phyloP scores from a whole-genome alignment of 2,888 invertebrate species.

The Operophtera brumata region DNA sequence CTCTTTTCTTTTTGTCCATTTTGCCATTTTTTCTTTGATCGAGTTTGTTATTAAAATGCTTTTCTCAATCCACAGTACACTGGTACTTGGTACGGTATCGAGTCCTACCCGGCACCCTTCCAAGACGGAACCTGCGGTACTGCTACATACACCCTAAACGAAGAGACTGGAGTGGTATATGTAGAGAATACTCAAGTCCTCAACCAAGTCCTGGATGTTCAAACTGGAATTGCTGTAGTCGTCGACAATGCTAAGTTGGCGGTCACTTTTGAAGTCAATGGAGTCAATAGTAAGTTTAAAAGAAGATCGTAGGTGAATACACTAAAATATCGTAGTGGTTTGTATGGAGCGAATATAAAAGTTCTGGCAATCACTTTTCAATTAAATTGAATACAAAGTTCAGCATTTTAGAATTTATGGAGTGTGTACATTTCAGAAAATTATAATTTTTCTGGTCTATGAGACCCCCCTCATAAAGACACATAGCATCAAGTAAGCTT shows the following conservation, averaged over 20 bases:
- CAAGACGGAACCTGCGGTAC: slow-evolving; percentile 61
- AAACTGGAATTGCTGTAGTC: slow-evolving; percentile 51
- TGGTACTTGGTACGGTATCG: slow-evolving; percentile 61
- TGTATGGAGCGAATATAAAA: no score
- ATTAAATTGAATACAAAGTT: no score
- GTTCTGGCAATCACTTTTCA: no score
- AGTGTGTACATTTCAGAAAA: no score
- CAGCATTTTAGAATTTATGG: no score
- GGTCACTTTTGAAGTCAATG: slow-evolving; percentile 28
- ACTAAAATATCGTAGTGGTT: no score
- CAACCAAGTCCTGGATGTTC: slow-evolving; percentile 48
- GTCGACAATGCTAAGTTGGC: slow-evolving; percentile 52
- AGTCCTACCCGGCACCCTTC: slow-evolving; percentile 62
- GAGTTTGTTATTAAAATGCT: background rate
- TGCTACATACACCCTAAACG: slow-evolving; percentile 49
- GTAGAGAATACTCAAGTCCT: slow-evolving; percentile 63
- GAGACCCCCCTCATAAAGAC: no score
- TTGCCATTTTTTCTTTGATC: background rate
- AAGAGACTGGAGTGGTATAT: slow-evolving; percentile 34
- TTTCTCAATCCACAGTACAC: slow-evolving; percentile 45
- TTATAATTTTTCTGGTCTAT: no score
- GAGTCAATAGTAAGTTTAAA: slow-evolving; percentile 14
- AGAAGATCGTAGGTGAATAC: background rate
- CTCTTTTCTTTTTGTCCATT: background rate
- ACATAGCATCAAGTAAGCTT: no score